A percentile compares a stretch with the other conserved stretches of the same genome.
Conservation (phyloP, 1,140 invertebrate species). For the Hydropsyche tenuis region DNA sequence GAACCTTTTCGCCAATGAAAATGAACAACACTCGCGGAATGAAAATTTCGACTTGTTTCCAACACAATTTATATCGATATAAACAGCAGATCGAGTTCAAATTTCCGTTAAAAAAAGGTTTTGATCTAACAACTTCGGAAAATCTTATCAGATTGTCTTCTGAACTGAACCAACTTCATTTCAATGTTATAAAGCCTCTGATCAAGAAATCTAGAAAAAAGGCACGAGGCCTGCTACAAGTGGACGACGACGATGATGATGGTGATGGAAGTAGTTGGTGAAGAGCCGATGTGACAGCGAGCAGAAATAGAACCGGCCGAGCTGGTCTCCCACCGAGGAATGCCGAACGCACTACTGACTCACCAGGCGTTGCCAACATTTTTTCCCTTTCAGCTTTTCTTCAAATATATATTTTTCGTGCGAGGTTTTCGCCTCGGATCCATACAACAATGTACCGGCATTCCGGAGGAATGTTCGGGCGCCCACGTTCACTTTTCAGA, state of each 20-base stretch:
- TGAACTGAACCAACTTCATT: too few species aligned
- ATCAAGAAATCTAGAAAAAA: too few species aligned
- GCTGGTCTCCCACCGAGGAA: slow-evolving; percentile 35
- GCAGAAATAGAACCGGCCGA: slow-evolving; percentile 32
- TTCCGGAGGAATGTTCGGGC: slow-evolving; percentile 21
- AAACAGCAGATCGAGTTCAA: too few species aligned
- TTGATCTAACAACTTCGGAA: too few species aligned
- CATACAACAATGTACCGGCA: slow-evolving; percentile 18
- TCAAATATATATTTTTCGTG: not conserved
- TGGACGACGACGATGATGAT: not conserved
- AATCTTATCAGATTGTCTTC: too few species aligned
- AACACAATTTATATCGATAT: too few species aligned
- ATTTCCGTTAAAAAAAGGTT: too few species aligned
- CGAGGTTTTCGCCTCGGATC: not conserved
- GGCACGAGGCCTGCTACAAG: not conserved
- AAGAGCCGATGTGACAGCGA: slow-evolving; percentile 14
- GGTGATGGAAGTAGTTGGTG: not conserved
- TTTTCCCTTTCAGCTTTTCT: slow-evolving; percentile 1
- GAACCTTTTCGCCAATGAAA: too few species aligned
- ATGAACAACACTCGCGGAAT: too few species aligned
- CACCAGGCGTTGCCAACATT: slow-evolving; percentile 36
- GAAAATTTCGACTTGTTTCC: too few species aligned
- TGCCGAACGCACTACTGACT: slow-evolving; percentile 33
- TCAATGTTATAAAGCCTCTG: too few species aligned
- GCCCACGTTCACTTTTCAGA: slow-evolving; percentile 25